Evolutionary conservation across 2,113 vertebrate species (phyloP).

Genomic region (Scomber japonicus): DNA sequence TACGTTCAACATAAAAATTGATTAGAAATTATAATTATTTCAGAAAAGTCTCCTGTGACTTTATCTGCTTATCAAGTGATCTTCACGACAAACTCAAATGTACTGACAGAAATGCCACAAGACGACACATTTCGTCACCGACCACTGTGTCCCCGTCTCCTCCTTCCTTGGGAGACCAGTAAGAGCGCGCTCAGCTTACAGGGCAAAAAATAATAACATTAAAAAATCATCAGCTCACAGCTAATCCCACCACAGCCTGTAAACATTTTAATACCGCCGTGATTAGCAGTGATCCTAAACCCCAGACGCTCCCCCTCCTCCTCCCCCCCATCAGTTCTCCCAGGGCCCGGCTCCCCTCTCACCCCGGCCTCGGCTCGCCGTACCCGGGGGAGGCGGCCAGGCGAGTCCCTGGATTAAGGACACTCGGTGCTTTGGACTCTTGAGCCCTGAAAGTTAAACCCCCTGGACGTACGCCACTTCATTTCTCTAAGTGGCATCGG

Average conservation of each 20-base stretch:
- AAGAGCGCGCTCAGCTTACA: slow-evolving; percentile 11
- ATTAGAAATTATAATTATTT: background rate
- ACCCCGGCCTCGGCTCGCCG: slow-evolving; percentile 29
- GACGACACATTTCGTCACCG: background rate
- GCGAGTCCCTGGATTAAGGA: slow-evolving; percentile 81
- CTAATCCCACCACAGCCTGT: slow-evolving; percentile 75
- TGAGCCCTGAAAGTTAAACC: slow-evolving; percentile 70
- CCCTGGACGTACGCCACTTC: slow-evolving; percentile 77
- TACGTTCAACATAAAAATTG: background rate
- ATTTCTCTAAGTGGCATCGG: slow-evolving; percentile 78
- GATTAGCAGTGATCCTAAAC: slow-evolving; percentile 73
- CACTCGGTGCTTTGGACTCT: slow-evolving; percentile 71
- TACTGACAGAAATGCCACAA: background rate
- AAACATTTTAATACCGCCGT: slow-evolving; percentile 73
- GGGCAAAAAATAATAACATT: slow-evolving; percentile 76
- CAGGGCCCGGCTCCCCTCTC: slow-evolving; percentile 38
- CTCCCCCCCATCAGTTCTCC: slow-evolving; percentile 27
- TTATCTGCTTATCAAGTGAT: background rate
- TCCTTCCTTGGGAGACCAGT: slow-evolving; percentile 24
- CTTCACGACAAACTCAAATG: background rate
- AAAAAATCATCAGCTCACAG: slow-evolving; percentile 65
- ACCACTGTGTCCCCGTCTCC: background rate
- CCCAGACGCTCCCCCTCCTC: slow-evolving; percentile 24
- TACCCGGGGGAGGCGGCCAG: slow-evolving; percentile 70
- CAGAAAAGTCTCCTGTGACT: background rate